Percentiles rank a stretch among this genome's conserved stretches.
These are phyloP conservation scores for Agrotis segetum DNA, from an alignment of 2,888 invertebrate genomes.

Conservation along the genomic window DNA sequence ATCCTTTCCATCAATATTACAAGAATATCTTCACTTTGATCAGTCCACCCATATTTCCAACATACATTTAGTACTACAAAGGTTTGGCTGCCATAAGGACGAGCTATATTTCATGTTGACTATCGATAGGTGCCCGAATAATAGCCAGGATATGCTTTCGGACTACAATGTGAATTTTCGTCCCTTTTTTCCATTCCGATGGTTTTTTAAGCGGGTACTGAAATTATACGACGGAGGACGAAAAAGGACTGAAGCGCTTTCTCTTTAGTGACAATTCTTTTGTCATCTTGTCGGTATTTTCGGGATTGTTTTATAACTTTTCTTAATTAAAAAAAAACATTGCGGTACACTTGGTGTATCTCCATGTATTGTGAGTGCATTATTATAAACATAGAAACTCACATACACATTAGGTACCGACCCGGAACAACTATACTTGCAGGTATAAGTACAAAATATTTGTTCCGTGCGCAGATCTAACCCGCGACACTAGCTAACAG, in stretches of 20 bases:
- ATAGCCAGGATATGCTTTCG: constrained; percentile 56
- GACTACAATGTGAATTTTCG: constrained; percentile 66
- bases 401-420: too few species aligned
- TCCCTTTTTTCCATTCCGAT: constrained; percentile 71
- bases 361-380: too few species aligned
- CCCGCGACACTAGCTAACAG: too few species aligned
- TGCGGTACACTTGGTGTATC: too few species aligned
- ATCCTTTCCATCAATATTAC: constrained; percentile 7
- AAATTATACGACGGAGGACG: constrained; percentile 62
- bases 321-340: too few species aligned
- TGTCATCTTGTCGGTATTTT: not conserved
- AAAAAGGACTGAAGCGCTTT: constrained; percentile 27
- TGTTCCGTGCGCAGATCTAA: too few species aligned
- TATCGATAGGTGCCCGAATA: constrained; percentile 48
- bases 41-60: constrained; percentile 30
- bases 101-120: constrained; percentile 58
- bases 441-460: too few species aligned
- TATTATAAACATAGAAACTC: too few species aligned
- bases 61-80: constrained; percentile 47
- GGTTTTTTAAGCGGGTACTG: constrained; percentile 71
- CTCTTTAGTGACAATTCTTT: not conserved
- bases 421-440: too few species aligned
- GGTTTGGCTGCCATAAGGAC: constrained; percentile 34
- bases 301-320: not conserved
- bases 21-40: constrained; percentile 10